Evolutionary conservation across 2,888 invertebrate species (phyloP), one percentile per base, ranked within the genome.

Genomic region (Torymus texanus): DNA sequence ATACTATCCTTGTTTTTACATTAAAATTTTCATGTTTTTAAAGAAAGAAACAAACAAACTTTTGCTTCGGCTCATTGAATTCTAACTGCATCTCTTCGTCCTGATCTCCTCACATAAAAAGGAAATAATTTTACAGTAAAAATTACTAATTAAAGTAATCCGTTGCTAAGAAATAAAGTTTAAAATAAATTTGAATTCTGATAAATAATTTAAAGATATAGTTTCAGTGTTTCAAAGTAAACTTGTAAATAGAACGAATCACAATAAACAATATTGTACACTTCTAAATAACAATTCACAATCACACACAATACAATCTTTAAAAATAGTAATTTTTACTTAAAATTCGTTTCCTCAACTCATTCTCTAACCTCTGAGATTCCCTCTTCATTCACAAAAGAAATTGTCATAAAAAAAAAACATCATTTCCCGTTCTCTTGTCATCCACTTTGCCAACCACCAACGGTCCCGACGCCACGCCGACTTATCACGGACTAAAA

Each of bases 81-180:
- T 78, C 79, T 82, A 79, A 80, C 80, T 82, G 82, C 82, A 82
- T 82, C 82, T 82, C 82, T 82, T 80, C 82, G 82, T 82, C 78
- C 80, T 75, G 78, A 72, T 72, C 65, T 81, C 68, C 71, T 73
- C 65, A 71, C 62, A 71, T 76, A 8, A 68, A 56, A 68, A 4
- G 68, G 53, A 73, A 72, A 73, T 59, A 21, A 75, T 65, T 73
- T 79, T 75, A 75, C 10, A 62, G 78, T 78, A 81, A 81, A 81
- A 81, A 81, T 81, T 81, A 78, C 78, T 72, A 71, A 68, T 8
- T 41, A 68, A 41, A 51, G 16, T 18, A 8, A 41, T 41, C 8
- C 41, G 8, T 41, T 41, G 41, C 5, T 41, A 41, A 41, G 41
- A 41, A 41, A 41, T 5, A 41, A 41, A 53, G 11, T n/a, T 51